phyloP scores from a whole-genome alignment of 2,888 invertebrate genomes.

The Euproctis similis region DNA sequence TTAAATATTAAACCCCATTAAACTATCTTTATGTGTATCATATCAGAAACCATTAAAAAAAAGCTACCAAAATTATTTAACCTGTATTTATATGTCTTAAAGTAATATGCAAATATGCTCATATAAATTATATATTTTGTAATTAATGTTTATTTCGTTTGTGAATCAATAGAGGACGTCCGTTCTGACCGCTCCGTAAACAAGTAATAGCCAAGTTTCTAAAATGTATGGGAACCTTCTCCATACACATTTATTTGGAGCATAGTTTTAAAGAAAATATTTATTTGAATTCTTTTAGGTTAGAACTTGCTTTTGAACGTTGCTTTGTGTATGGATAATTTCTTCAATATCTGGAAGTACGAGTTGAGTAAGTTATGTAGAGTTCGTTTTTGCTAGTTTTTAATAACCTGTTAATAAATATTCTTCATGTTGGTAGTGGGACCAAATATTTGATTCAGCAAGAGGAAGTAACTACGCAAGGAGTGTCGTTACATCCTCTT shows the following conservation, averaged over 20 bases:
- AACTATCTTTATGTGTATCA: conserved; percentile 3
- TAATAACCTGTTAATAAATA: too few species aligned
- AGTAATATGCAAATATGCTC: conserved; percentile 23
- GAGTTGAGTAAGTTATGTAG: too few species aligned
- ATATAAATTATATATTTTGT: conserved; percentile 23
- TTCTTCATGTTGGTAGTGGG: too few species aligned
- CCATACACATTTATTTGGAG: conserved; percentile 17
- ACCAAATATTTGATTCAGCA: too few species aligned
- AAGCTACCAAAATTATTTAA: conserved; percentile 16
- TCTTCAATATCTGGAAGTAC: too few species aligned
- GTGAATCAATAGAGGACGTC: conserved; percentile 53
- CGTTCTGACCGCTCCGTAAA: conserved; percentile 31
- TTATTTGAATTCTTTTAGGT: conserved; percentile 20
- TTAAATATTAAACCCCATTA: conserved; percentile 2
- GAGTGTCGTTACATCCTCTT: too few species aligned
- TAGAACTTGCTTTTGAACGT: conserved; percentile 9
- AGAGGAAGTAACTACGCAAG: too few species aligned
- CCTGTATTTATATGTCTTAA: conserved; percentile 18
- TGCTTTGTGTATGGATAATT: conserved; percentile 10
- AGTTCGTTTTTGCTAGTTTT: too few species aligned
- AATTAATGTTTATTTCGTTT: conserved; percentile 44
- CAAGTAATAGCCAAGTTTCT: conserved; percentile 19
- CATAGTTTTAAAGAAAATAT: conserved; percentile 17
- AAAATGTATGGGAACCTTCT: conserved; percentile 24
- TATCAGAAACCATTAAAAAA: conserved; percentile 7